Conservation (phyloP, 2,797 vertebrate species). For the Parauchenoglanis ngamensis region DNA sequence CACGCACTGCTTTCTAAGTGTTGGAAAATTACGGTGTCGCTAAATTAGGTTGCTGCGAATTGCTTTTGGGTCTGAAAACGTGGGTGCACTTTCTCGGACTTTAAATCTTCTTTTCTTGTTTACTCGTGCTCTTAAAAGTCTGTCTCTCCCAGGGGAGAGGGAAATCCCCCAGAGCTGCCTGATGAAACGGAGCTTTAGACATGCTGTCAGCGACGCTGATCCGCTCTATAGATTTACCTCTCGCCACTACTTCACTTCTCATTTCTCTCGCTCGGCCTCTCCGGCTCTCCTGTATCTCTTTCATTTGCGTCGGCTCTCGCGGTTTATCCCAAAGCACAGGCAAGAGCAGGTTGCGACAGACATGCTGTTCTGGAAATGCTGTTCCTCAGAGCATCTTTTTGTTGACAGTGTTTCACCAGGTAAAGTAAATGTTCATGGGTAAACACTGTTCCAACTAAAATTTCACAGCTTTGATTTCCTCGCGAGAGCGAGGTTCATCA, state of each 20-base stretch:
- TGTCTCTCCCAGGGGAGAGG: background rate
- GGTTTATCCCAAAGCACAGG: background rate
- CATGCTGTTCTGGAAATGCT: background rate
- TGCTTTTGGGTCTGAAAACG: background rate
- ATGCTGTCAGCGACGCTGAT: conserved; percentile 9
- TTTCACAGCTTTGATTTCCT: background rate
- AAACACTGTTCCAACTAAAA: background rate
- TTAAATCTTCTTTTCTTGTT: background rate
- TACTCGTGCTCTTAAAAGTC: background rate
- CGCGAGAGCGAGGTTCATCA: background rate
- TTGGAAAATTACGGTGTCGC: conserved; percentile 9
- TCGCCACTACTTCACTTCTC: conserved; percentile 2
- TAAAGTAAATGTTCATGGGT: background rate
- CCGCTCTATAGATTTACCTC: conserved; percentile 10
- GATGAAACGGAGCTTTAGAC: conserved; percentile 27
- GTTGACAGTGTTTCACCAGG: background rate
- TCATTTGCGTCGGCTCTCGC: background rate
- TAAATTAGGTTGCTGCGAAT: background rate
- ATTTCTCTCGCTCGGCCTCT: background rate
- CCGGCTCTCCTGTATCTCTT: background rate
- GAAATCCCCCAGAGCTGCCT: conserved; percentile 34
- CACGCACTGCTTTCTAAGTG: background rate
- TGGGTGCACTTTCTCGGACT: background rate
- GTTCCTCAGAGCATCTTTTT: background rate
- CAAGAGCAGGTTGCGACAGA: background rate